Conservation (phyloP, 1,140 invertebrate species). For the Pseudomyrmex pallidus region DNA sequence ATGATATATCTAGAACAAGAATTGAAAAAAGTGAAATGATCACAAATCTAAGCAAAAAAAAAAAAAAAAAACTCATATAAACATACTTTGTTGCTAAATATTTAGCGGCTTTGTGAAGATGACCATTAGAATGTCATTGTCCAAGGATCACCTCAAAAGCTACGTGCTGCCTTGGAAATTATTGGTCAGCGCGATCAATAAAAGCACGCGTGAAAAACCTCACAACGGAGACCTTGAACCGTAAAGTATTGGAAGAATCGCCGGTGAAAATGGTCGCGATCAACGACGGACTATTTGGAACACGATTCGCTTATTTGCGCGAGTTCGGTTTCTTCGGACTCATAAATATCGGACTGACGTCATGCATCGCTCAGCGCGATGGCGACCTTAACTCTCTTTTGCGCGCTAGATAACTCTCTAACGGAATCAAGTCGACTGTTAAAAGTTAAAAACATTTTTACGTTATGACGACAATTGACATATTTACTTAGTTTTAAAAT, state of each 20-base stretch:
- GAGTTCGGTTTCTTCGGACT: conserved; percentile 49
- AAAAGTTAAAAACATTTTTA: conserved; percentile 4
- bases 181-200: conserved; percentile 4
- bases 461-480: neutral
- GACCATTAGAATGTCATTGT: conserved; percentile 57
- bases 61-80: neutral
- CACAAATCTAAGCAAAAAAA: too few species aligned
- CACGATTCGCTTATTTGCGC: conserved; percentile 34
- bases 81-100: neutral
- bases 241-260: neutral
- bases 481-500: conserved; percentile 5
- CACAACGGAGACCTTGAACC: neutral
- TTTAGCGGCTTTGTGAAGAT: neutral
- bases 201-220: conserved; percentile 21
- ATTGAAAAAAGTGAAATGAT: too few species aligned
- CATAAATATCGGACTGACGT: conserved; percentile 45
- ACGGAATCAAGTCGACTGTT: conserved; percentile 8
- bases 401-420: conserved; percentile 17
- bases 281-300: conserved; percentile 18
- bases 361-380: conserved; percentile 36
- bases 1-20: too few species aligned
- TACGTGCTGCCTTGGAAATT: conserved; percentile 42
- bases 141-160: conserved; percentile 54
- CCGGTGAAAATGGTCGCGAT: neutral
- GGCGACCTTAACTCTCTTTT: conserved; percentile 58